These are phyloP conservation scores for Nasalis larvatus DNA, from an alignment of 2,113 vertebrate species.

Conservation along the genomic window DNA sequence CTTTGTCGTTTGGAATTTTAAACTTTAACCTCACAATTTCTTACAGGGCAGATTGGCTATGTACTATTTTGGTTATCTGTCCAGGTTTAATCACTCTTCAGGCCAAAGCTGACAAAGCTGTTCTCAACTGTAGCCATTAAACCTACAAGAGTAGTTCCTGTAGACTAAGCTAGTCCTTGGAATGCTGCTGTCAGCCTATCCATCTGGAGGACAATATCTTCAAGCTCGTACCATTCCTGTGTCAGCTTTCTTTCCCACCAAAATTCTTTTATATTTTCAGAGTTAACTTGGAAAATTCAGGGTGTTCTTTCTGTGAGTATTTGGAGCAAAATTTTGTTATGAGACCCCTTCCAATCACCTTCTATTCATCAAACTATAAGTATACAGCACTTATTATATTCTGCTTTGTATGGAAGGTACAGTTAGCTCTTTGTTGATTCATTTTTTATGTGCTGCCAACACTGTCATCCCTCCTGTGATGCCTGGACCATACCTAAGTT, in stretches of 20 bases:
- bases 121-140: neutral
- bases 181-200: neutral
- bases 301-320: neutral
- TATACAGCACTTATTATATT: neutral
- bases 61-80: neutral
- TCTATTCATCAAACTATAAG: neutral
- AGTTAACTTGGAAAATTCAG: neutral
- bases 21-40: neutral
- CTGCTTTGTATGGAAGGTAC: neutral
- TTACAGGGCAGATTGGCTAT: neutral
- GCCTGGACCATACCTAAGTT: neutral
- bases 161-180: neutral
- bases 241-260: neutral
- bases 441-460: neutral
- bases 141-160: neutral
- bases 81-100: slow-evolving; percentile 2
- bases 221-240: neutral
- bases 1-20: neutral
- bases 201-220: neutral
- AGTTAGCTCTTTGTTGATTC: neutral
- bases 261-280: neutral
- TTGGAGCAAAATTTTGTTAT: no score
- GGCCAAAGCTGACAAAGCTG: neutral
- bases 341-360: no score
- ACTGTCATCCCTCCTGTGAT: neutral